A percentile compares a stretch with the other conserved stretches of the same genome.
Conservation (phyloP, 2,888 invertebrate genomes). For the Aporophyla lueneburgensis region DNA sequence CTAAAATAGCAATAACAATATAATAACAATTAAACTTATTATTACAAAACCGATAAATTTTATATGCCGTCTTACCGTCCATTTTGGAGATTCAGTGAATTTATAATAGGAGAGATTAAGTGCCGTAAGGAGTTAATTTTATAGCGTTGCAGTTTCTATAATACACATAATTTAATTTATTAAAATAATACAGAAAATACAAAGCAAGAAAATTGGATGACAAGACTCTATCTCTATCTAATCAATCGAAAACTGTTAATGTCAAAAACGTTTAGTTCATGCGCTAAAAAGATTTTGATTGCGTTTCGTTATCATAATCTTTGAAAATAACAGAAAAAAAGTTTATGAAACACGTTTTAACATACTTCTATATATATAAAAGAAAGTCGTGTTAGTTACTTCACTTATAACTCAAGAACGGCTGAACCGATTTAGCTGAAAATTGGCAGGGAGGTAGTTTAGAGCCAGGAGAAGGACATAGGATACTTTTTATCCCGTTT, state of each 20-base stretch:
- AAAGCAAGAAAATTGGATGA: constrained; percentile 59
- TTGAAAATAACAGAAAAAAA: too few relatives aligned
- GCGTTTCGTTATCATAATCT: too few relatives aligned
- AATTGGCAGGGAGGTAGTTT: too few relatives aligned
- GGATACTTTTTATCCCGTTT: too few relatives aligned
- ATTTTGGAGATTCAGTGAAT: constrained; percentile 63
- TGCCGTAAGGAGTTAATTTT: constrained; percentile 32
- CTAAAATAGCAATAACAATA: constrained; percentile 70
- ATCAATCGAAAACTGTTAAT: constrained; percentile 65
- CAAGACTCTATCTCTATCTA: constrained; percentile 47
- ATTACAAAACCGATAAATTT: constrained; percentile 38
- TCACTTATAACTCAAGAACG: too few relatives aligned
- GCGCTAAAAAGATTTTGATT: constrained; percentile 1
- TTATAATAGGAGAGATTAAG: constrained; percentile 32
- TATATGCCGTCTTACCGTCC: constrained; percentile 72
- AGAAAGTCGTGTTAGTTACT: too few relatives aligned
- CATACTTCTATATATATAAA: too few relatives aligned
- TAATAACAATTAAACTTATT: constrained; percentile 39
- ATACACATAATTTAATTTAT: constrained; percentile 58
- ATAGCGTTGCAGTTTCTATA: constrained; percentile 33
- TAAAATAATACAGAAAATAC: constrained; percentile 59
- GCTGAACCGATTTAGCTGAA: too few relatives aligned
- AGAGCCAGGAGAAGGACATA: too few relatives aligned
- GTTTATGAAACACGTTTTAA: too few relatives aligned
- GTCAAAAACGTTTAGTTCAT: constrained; percentile 54